Evolutionary conservation across 1,140 invertebrate species (phyloP), one percentile per base, ranked within the genome.

Genomic region (Euborellia annulipes): DNA sequence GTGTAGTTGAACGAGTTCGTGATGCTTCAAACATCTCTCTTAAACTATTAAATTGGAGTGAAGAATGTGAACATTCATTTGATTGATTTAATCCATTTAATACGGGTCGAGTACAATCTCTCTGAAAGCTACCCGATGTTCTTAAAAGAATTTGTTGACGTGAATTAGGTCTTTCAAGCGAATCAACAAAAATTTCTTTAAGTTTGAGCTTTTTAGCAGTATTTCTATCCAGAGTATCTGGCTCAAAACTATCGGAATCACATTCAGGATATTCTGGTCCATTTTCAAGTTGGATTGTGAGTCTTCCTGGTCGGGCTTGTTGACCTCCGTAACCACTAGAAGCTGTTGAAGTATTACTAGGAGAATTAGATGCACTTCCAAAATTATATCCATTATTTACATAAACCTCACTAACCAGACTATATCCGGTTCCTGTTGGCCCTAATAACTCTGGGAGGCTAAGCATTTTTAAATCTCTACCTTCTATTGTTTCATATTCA

Each of bases 181-280:
- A 68, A 43, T 78, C 70, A 2, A 72, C 57, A 51, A 63, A 71
- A 14, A 22, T 37, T 16, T 49, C 43, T 11, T 27, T 4, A 27
- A 27, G 11, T 17, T 44, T 38, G 8, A 38, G 36, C 13, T 21
- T 17, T 16, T 78, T 82, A 52, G 68, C 73, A 32, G 80, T 77
- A 57, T 85, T 85, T n/a, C 84, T 64, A 55, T 87, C 84, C 19
- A 87, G 60, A 0, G 85, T 88, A 52, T 88, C 85, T 0, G 82
- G 82, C 58, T 88, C 84, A 54, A 85, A 87, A 43, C 69, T 69
- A 50, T 86, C 82, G 2, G 76, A 79, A 49, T 81, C 78, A 41
- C 16, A 13, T 13, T 17, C 7, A 20, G 32, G 11, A 75, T 71
- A 18, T 43, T 41, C 42, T 53, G 50, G 9, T 43, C 46, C 54